phyloP scores from a whole-genome alignment of 1,140 invertebrate genomes.

The Rhyzopertha dominica region DNA sequence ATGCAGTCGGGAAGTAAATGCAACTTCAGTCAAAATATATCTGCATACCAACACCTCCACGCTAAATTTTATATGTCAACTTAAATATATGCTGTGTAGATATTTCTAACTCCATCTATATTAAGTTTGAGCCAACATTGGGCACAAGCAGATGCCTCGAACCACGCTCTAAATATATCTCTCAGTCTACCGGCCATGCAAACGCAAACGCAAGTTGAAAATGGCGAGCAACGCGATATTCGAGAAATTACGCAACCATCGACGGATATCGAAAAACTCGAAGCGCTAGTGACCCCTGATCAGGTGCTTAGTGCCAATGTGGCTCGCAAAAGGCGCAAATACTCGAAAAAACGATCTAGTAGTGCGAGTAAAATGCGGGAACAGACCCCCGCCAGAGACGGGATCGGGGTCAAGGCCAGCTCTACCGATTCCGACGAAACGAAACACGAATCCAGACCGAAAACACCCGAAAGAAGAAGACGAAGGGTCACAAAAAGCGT shows the following conservation, averaged over 20 bases:
- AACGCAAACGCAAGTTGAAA: too few relatives aligned
- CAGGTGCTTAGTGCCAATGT: constrained; percentile 47
- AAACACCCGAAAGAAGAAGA: constrained; percentile 30
- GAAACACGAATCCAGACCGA: constrained; percentile 20
- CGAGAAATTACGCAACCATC: constrained; percentile 33
- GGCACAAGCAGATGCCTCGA: too few relatives aligned
- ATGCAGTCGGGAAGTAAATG: too few relatives aligned
- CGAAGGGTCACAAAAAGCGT: constrained; percentile 18
- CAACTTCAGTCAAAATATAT: too few relatives aligned
- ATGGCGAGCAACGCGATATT: too few relatives aligned
- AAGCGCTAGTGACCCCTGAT: constrained; percentile 45
- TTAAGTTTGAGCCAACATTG: too few relatives aligned
- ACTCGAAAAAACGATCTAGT: constrained; percentile 50
- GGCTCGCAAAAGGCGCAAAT: constrained; percentile 48
- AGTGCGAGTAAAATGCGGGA: constrained; percentile 36
- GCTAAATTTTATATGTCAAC: too few relatives aligned
- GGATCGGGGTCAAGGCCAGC: constrained; percentile 11
- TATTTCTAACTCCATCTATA: too few relatives aligned
- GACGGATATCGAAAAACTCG: constrained; percentile 20
- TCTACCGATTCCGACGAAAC: constrained; percentile 26
- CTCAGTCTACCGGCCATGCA: too few relatives aligned
- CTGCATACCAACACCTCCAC: too few relatives aligned
- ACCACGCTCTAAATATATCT: too few relatives aligned
- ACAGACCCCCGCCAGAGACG: constrained; percentile 33
- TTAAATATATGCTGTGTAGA: too few relatives aligned